Conservation (phyloP, 2,797 vertebrate species). For the Tragelaphus eurycerus region DNA sequence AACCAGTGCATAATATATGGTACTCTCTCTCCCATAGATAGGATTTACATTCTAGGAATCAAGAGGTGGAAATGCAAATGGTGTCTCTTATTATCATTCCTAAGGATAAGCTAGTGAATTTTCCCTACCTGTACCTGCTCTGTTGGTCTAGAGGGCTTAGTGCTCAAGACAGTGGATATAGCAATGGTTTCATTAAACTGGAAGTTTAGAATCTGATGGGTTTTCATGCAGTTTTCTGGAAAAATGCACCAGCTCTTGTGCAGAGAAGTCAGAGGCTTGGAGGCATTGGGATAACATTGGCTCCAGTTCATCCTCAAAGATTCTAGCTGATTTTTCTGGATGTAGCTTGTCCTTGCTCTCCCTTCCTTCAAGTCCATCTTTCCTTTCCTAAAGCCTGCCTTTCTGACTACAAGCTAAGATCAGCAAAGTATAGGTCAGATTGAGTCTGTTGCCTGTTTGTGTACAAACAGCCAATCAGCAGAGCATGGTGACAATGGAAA, state of each 20-base stretch:
- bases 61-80: neutral
- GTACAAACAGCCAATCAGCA: neutral
- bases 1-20: neutral
- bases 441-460: neutral
- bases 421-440: neutral
- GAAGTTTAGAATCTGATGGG: neutral
- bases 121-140: neutral
- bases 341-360: neutral
- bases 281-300: neutral
- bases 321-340: neutral
- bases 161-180: neutral
- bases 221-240: fast-evolving
- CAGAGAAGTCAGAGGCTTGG: neutral
- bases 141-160: neutral
- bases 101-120: neutral
- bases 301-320: neutral
- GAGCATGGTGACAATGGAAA: neutral
- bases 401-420: neutral
- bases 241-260: neutral
- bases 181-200: neutral
- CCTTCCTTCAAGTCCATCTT: neutral
- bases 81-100: neutral
- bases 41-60: neutral
- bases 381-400: neutral
- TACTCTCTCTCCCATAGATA: neutral